Conservation (phyloP, 2,797 vertebrate genomes). For the Tauraco hartlaubi region DNA sequence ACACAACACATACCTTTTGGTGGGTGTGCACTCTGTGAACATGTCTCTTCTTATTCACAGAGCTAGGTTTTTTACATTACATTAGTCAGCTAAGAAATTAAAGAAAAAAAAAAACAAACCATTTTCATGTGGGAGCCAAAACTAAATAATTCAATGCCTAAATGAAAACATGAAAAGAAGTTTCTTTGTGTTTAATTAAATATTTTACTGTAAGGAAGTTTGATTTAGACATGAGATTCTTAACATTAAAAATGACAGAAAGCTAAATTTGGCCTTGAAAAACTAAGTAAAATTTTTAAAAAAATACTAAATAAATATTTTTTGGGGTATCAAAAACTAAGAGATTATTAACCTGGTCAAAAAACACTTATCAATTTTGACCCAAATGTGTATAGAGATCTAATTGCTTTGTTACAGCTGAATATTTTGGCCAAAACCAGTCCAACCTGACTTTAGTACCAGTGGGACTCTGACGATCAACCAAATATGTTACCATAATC, state of each 20-base stretch:
- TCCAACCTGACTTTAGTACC: not conserved
- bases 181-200: not conserved
- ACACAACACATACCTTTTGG: constrained; percentile 56
- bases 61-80: not conserved
- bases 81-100: constrained; percentile 54
- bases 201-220: not conserved
- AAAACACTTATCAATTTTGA: not conserved
- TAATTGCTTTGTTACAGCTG: not conserved
- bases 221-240: not conserved
- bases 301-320: not conserved
- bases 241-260: not conserved
- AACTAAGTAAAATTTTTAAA: fast-evolving
- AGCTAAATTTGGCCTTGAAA: not conserved
- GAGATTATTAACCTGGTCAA: not conserved
- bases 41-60: constrained; percentile 59
- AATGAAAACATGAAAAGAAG: not conserved
- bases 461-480: not conserved
- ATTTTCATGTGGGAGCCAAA: not conserved
- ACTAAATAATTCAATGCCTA: not conserved
- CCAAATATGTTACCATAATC: not conserved
- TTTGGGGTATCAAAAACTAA: fast-evolving
- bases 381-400: not conserved
- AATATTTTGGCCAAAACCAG: not conserved
- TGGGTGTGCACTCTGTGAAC: constrained; percentile 56
- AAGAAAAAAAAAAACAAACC: not conserved